Conservation (phyloP, 2,113 vertebrate genomes). For the Quiscalus mexicanus region DNA sequence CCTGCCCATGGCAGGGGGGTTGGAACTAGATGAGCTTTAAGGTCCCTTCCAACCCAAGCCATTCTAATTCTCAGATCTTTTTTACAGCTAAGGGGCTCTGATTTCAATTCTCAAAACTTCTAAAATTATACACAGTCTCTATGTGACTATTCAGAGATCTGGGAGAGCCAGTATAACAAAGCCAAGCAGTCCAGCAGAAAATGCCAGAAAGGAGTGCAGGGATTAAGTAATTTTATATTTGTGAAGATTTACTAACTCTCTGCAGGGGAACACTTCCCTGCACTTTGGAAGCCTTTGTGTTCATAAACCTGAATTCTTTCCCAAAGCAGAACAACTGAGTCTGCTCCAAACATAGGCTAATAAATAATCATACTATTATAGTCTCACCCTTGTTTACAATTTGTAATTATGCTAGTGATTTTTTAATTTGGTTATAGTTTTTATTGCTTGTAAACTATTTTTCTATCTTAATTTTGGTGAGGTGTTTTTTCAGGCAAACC, state of each 20-base stretch:
- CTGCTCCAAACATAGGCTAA: not conserved
- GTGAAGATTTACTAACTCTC: not conserved
- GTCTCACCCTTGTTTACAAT: not conserved
- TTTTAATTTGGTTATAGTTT: not conserved
- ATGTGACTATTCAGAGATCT: not conserved
- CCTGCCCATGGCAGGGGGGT: not conserved
- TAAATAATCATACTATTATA: not conserved
- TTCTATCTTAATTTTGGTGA: not conserved
- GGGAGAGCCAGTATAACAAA: not conserved
- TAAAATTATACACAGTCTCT: not conserved
- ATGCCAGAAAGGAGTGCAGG: not conserved
- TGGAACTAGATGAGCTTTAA: not conserved
- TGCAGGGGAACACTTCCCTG: not conserved
- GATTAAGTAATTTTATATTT: not conserved
- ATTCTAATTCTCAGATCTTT: not conserved
- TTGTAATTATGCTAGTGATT: not conserved
- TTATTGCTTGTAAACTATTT: not conserved
- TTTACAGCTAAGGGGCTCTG: not conserved
- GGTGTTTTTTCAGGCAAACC: not conserved
- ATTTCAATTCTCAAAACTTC: not conserved
- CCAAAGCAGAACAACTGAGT: not conserved
- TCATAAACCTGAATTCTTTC: not conserved
- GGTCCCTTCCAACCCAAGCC: not conserved
- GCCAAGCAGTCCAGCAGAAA: not conserved
- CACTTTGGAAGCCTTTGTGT: not conserved